phyloP scores from a whole-genome alignment of 2,888 invertebrate genomes.

The Tipula confusa region DNA sequence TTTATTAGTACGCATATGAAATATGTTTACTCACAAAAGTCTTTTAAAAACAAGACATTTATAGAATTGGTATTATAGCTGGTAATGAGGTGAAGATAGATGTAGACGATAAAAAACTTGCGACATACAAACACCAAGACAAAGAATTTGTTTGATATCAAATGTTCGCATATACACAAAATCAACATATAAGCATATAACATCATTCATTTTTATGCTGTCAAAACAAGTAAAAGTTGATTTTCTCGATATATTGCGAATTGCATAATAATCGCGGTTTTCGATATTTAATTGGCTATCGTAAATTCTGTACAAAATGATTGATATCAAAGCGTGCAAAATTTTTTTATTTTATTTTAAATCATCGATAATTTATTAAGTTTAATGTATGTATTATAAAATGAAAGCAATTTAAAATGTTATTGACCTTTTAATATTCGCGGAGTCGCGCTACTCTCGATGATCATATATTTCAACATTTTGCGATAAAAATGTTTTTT shows the following conservation, averaged over 20 bases:
- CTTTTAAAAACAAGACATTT: not conserved
- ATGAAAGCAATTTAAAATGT: not conserved
- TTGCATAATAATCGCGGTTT: not conserved
- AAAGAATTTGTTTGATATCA: not conserved
- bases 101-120: not conserved
- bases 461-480: not conserved
- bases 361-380: not conserved
- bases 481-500: too few species aligned
- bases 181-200: not conserved
- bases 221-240: slow-evolving; percentile 1
- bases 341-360: not conserved
- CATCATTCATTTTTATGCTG: not conserved
- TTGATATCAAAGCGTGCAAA: not conserved
- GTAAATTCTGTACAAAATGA: not conserved
- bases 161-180: not conserved
- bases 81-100: not conserved
- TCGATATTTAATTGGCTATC: not conserved
- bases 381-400: not conserved
- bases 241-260: not conserved
- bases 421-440: slow-evolving; percentile 13
- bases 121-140: not conserved
- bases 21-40: too few species aligned
- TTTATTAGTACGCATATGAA: too few species aligned
- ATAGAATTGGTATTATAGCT: not conserved
- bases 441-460: not conserved